Percentiles rank a stretch among this genome's conserved stretches.
Evolutionary conservation across 2,888 invertebrate species (phyloP).

Genomic region (Caenorhabditis afra): DNA sequence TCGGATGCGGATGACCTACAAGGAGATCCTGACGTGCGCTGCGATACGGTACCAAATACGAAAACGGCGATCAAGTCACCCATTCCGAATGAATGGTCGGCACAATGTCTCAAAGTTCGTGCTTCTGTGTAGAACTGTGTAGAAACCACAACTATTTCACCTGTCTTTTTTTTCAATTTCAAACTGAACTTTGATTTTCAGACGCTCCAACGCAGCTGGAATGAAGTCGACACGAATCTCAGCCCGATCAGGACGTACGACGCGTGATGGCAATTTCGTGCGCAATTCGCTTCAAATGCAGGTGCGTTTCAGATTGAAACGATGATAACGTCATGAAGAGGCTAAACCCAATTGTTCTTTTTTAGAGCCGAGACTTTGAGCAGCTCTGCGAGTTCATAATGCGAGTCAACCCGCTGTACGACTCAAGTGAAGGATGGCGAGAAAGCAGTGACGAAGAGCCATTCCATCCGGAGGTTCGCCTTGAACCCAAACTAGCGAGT

Average conservation of each 20-base stretch:
- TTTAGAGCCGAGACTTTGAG: slow-evolving; percentile 74
- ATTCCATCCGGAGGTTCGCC: slow-evolving; percentile 60
- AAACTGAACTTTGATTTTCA: slow-evolving; percentile 34
- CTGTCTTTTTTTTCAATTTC: not conserved
- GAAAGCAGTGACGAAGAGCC: slow-evolving; percentile 75
- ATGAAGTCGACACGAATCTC: slow-evolving; percentile 72
- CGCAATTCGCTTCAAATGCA: slow-evolving; percentile 76
- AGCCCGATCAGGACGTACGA: slow-evolving; percentile 65
- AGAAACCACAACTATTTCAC: not conserved
- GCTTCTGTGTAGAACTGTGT: not conserved
- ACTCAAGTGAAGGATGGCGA: slow-evolving; percentile 78
- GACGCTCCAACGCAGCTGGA: slow-evolving; percentile 73
- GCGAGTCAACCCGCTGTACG: slow-evolving; percentile 78
- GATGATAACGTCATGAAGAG: not conserved
- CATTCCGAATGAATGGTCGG: slow-evolving; percentile 64
- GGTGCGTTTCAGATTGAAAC: slow-evolving; percentile 47
- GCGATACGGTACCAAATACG: slow-evolving; percentile 70
- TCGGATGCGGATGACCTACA: slow-evolving; percentile 76
- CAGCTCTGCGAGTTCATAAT: slow-evolving; percentile 79
- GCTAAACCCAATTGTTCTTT: not conserved
- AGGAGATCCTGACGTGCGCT: slow-evolving; percentile 74
- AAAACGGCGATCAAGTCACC: slow-evolving; percentile 66
- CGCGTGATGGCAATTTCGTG: slow-evolving; percentile 75
- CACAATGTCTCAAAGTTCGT: slow-evolving; percentile 69
- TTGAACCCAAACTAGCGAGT: no score